Percentiles rank a stretch among this genome's conserved stretches.
Conservation (phyloP, 2,797 vertebrate species). For the Nyctalus aviator region DNA sequence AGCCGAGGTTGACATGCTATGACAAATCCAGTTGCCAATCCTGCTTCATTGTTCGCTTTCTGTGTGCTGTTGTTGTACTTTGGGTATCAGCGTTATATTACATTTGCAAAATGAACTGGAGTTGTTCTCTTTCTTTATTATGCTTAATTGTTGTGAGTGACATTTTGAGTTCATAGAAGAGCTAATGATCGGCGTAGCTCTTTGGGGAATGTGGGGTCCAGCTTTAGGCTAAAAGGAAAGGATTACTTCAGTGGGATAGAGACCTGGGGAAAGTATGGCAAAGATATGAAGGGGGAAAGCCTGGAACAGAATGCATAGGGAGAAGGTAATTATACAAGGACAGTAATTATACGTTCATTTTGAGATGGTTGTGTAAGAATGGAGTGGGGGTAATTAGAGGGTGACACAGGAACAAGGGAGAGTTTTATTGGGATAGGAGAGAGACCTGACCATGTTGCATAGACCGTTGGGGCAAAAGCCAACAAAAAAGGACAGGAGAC, state of each 20-base stretch:
- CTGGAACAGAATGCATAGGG: neutral
- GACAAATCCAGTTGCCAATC: conserved; percentile 50
- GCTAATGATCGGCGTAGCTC: neutral
- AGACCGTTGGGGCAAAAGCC: neutral
- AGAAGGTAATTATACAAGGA: neutral
- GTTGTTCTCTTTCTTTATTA: conserved; percentile 45
- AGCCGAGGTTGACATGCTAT: conserved; percentile 1
- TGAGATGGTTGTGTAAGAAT: conserved; percentile 40
- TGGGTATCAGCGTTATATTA: conserved; percentile 73
- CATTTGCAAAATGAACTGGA: conserved; percentile 71
- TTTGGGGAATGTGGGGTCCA: neutral
- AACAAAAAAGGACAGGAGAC: neutral
- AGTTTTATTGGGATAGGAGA: conserved; percentile 10
- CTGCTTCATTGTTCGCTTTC: conserved; percentile 69
- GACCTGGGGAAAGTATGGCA: neutral
- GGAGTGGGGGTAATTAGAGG: neutral
- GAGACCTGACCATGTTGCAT: neutral
- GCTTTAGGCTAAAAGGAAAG: conserved; percentile 42
- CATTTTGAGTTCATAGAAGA: conserved; percentile 31
- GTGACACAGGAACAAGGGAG: conserved; percentile 5
- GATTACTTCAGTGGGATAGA: conserved; percentile 26
- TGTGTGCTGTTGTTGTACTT: conserved; percentile 72
- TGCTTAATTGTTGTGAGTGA: conserved; percentile 17
- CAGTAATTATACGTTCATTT: conserved; percentile 32
- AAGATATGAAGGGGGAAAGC: neutral